phyloP scores from a whole-genome alignment of 1,140 invertebrate genomes.

The Sinonovacula constricta region DNA sequence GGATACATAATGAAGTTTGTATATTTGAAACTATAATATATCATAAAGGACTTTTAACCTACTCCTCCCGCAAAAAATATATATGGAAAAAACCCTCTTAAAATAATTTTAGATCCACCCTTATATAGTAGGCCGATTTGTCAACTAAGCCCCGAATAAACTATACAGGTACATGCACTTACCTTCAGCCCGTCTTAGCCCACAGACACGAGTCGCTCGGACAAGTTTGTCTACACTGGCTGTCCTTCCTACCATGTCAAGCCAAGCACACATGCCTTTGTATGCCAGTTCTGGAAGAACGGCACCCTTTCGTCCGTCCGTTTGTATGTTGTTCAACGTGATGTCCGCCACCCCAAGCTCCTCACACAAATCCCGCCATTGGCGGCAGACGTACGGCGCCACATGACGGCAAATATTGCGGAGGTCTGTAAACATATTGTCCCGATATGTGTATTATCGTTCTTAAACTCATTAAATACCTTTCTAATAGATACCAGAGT shows the following conservation, averaged over 20 bases:
- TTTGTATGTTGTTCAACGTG: constrained; percentile 14
- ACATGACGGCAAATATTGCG: constrained; percentile 17
- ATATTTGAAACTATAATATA: too few species aligned
- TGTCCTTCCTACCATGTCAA: constrained; percentile 13
- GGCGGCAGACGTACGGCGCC: constrained; percentile 30
- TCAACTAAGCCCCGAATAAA: too few species aligned
- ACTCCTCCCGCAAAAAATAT: too few species aligned
- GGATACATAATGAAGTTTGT: too few species aligned
- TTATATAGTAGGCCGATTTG: too few species aligned
- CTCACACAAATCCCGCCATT: constrained; percentile 41
- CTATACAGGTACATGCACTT: too few species aligned
- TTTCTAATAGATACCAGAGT: too few species aligned
- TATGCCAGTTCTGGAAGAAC: constrained; percentile 32
- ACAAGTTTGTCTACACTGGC: constrained; percentile 23
- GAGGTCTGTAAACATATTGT: constrained; percentile 25
- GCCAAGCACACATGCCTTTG: constrained; percentile 21
- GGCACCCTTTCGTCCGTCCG: background rate
- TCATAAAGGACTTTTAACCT: too few species aligned
- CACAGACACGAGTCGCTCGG: background rate
- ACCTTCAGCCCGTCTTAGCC: constrained; percentile 34
- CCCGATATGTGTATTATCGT: too few species aligned
- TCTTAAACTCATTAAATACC: too few species aligned
- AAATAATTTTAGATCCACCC: too few species aligned
- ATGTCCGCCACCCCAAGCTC: constrained; percentile 29
- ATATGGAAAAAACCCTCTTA: too few species aligned